Evolutionary conservation across 23 tunicate genomes (phyloP).

Genomic region (Ciona savignyi): DNA sequence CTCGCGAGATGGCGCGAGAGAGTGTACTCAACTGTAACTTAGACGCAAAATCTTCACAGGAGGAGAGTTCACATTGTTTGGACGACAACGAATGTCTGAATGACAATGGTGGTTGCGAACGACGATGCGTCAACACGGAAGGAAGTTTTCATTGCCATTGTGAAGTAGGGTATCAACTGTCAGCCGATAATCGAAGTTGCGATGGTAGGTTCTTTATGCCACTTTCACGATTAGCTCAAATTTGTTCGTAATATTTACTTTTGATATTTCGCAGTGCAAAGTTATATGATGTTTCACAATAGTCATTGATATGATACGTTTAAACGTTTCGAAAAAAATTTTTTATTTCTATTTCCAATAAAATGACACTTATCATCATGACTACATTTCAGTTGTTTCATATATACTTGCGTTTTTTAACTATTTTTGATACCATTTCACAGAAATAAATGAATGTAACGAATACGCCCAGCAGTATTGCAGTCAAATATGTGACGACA

Average conservation of each 20-base stretch:
- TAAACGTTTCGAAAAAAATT: no score
- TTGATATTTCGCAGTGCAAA: no score
- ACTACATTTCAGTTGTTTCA: no score
- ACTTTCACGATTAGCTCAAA: no score
- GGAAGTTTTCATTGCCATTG: conserved; percentile 67
- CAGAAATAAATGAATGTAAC: conserved; percentile 72
- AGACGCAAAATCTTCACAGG: conserved; percentile 9
- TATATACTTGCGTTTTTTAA: no score
- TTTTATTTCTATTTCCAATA: no score
- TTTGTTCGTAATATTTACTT: no score
- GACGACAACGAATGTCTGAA: conserved; percentile 60
- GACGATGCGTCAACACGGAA: conserved; percentile 54
- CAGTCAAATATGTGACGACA: conserved; percentile 50
- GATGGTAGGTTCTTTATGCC: no score
- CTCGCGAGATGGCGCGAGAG: neutral
- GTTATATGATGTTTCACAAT: no score
- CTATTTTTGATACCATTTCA: neutral
- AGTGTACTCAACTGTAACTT: neutral
- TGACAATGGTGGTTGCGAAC: conserved; percentile 66
- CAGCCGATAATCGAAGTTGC: conserved; percentile 32
- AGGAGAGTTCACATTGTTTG: conserved; percentile 12
- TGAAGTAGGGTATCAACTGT: conserved; percentile 49
- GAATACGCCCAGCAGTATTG: conserved; percentile 50
- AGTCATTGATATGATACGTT: no score
- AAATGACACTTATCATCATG: no score